phyloP scores from a whole-genome alignment of 2,888 invertebrate species.

The Caenorhabditis virilis region DNA sequence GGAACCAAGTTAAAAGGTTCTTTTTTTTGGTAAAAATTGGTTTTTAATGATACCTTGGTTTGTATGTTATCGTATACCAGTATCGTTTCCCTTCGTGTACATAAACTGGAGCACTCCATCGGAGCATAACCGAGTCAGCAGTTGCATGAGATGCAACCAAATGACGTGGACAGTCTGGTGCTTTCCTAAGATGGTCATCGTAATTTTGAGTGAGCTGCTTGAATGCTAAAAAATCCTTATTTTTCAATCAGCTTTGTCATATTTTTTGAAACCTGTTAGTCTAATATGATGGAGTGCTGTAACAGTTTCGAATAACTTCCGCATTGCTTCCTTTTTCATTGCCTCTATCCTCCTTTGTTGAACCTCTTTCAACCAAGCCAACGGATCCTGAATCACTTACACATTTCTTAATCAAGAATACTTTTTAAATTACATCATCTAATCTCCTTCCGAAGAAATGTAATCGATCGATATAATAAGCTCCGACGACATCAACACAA shows the following conservation, averaged over 20 bases:
- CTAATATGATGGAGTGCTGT: conserved; percentile 65
- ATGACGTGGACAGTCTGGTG: conserved; percentile 56
- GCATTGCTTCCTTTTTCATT: conserved; percentile 68
- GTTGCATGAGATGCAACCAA: conserved; percentile 62
- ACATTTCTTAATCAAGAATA: conserved; percentile 3
- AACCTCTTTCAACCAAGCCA: conserved; percentile 67
- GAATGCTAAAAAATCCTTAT: conserved; percentile 28
- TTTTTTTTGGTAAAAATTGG: background rate
- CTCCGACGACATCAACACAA: conserved; percentile 94
- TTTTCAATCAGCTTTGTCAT: background rate
- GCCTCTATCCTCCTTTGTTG: conserved; percentile 65
- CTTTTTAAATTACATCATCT: conserved; percentile 45
- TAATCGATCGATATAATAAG: conserved; percentile 66
- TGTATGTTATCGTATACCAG: conserved; percentile 67
- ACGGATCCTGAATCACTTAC: conserved; percentile 53
- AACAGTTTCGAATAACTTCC: conserved; percentile 66
- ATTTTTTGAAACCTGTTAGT: conserved; percentile 42
- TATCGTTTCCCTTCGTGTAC: conserved; percentile 60
- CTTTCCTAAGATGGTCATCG: conserved; percentile 33
- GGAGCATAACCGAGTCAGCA: conserved; percentile 62
- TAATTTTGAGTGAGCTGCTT: conserved; percentile 45
- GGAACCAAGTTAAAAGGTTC: too few species aligned
- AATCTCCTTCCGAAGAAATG: conserved; percentile 67
- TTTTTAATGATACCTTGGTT: conserved; percentile 44
- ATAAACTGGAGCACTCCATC: conserved; percentile 61